Base-by-base conservation (phyloP, 2,113 vertebrate genomes). In the Anolis sagrei region DNA sequence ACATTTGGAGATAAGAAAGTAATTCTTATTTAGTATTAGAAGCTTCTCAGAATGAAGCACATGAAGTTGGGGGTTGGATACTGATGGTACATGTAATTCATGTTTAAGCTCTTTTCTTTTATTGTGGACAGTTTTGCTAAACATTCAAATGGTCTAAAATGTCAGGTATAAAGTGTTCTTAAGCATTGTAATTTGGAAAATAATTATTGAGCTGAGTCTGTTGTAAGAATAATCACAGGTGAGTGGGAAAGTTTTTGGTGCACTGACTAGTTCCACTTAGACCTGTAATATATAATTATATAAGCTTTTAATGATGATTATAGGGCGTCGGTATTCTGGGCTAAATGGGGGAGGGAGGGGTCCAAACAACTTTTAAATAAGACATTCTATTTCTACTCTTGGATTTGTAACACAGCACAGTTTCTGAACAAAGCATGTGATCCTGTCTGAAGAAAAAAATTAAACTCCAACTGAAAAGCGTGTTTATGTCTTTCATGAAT, bases 401-500 rank as follows among this genome's bases (percentile, higher is more conserved):
- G 62, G 2, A 75, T 14, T 83, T 82, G 86, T 72, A 72, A 0
- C 49, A 29, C 77, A 66, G 8, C 68, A 10, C 14, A 82, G 39
- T 82, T 61, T 85, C 70, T 89, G 86, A 93, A 66, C 66, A 91
- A 21, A 82, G 87, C 86, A 87, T 80, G 51, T 32, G 44, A 19
- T 21, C 48, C 77, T 90, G 82, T 2, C 16, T 92, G 84, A 82
- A 84, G 62, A 7, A 73, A 7, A 73, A 7, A 81, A 51, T 54
- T 83, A 29, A 87, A 0, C 69, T 58, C 36, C 19, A 89, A 39
- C 64, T 87, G 90, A 84, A 92, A 83, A 81, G n/a, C 14, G 51
- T 89, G 81, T 61, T 29, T 89, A 72, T 79, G 54, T 19, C 73
- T 85, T 85, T 92, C 89, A 89, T 90, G 8, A 89, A 85, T 83